A percentile compares a stretch with the other conserved stretches of the same genome.
Evolutionary conservation across 2,797 vertebrate genomes (phyloP).

Genomic region (Periparus ater): DNA sequence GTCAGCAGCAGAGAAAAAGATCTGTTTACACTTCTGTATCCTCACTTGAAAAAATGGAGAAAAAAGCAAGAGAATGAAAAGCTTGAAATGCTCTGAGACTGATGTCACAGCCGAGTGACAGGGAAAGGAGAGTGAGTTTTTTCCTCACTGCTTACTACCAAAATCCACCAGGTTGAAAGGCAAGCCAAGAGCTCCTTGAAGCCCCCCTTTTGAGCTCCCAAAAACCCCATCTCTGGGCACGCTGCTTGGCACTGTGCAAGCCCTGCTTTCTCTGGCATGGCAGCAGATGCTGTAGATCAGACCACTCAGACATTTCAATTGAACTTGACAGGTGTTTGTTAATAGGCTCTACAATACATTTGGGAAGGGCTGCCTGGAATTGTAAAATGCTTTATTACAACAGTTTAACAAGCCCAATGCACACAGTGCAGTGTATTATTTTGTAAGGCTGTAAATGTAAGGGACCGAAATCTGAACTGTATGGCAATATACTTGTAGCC

Average conservation of each 20-base stretch:
- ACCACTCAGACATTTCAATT: not conserved
- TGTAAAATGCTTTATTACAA: not conserved
- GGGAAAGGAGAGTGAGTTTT: not conserved
- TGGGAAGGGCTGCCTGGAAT: not conserved
- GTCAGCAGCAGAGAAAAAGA: conserved; percentile 16
- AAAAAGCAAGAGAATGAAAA: not conserved
- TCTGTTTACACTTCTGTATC: conserved; percentile 13
- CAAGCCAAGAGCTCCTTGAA: not conserved
- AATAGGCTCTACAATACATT: not conserved
- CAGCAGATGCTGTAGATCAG: not conserved
- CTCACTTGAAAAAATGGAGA: not conserved
- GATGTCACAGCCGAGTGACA: not conserved
- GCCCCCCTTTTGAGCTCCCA: not conserved
- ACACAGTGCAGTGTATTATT: not conserved
- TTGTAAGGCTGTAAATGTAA: not conserved
- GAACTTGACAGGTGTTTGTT: conserved; percentile 41
- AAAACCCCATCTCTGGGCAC: not conserved
- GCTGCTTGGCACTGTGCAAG: not conserved
- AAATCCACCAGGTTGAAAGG: not conserved
- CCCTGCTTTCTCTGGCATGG: not conserved
- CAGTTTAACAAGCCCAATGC: not conserved
- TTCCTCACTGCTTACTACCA: not conserved
- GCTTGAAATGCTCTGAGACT: not conserved
- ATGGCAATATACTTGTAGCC: not conserved
- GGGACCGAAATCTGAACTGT: not conserved